Evolutionary conservation across 2,888 invertebrate species (phyloP).

Genomic region (Polyommatus iphigenia): DNA sequence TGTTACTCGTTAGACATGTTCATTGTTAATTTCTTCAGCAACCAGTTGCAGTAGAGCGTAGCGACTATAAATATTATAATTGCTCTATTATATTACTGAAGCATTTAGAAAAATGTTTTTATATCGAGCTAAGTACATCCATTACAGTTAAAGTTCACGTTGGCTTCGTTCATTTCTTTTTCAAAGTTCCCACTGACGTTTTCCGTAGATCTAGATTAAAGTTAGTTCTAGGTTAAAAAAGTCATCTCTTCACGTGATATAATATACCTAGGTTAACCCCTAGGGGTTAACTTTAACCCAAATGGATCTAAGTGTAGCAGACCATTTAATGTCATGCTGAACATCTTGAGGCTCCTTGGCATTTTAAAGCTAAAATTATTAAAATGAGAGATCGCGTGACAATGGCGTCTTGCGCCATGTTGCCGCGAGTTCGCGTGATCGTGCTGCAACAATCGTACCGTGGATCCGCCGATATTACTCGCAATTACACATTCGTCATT

Average conservation of each 20-base stretch:
- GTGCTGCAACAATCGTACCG: conserved; percentile 57
- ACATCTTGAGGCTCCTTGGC: conserved; percentile 30
- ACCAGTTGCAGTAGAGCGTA: conserved; percentile 4
- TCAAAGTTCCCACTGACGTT: neutral
- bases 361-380: conserved; percentile 35
- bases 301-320: neutral
- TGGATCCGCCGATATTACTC: conserved; percentile 50
- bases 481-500: conserved; percentile 48
- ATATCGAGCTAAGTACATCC: neutral
- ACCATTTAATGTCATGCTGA: neutral
- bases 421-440: conserved; percentile 58
- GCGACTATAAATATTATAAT: conserved; percentile 9
- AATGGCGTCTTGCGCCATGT: conserved; percentile 56
- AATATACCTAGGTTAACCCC: too few species aligned
- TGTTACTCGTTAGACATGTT: conserved; percentile 10
- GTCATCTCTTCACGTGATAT: too few species aligned
- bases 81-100: neutral
- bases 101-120: conserved; percentile 4
- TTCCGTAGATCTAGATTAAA: too few species aligned
- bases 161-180: neutral
- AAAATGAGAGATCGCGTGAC: conserved; percentile 53
- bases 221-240: too few species aligned
- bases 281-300: neutral
- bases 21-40: conserved; percentile 18
- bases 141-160: conserved; percentile 5